Evolutionary conservation across 2,888 invertebrate species (phyloP), one percentile per base, ranked within the genome.

Genomic region (Chymomyza amoena): DNA sequence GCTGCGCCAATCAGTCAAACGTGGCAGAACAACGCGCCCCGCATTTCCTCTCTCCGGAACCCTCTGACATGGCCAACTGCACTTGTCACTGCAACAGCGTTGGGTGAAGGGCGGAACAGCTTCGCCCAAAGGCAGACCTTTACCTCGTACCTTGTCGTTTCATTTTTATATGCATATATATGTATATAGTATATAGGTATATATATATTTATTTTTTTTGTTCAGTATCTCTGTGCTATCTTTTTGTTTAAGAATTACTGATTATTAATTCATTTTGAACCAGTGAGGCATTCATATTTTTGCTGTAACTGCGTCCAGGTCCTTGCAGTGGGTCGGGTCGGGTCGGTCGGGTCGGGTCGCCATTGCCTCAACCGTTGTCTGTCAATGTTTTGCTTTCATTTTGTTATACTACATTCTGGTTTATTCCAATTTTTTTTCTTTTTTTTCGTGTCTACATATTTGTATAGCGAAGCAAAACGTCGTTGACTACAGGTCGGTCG

Each of bases 191-290:
- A 4, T 32, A 32, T 4, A 2, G 2, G 64, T 52, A 52, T 18
- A 52, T 16, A 52, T 52, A 15, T 60, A 28, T 60, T n/a, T 60
- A 10, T 36, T n/a, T 69, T 67, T 74, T 69, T 66, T 57, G 18
- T 62, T 13, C 52, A 45, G 52, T 70, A 15, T 69, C 68, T 75
- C 71, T 52, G 60, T 71, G 59, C 68, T 59, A 57, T 76, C 73
- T 77, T 84, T 79, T 84, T 87, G 82, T 83, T 83, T 69, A 79
- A 85, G 80, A 87, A 87, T 87, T 86, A 84, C 89, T 87, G 87
- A 87, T 87, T 87, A 87, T 89, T 88, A 87, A 87, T 87, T 89
- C 87, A 87, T 87, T 84, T 88, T 84, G 77, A 82, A 82, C 84
- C 88, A 78, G 79, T 77, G 79, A 84, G 88, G 80, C 88, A 84